phyloP scores from a whole-genome alignment of 2,797 vertebrate species.

The Hylomyscus alleni region DNA sequence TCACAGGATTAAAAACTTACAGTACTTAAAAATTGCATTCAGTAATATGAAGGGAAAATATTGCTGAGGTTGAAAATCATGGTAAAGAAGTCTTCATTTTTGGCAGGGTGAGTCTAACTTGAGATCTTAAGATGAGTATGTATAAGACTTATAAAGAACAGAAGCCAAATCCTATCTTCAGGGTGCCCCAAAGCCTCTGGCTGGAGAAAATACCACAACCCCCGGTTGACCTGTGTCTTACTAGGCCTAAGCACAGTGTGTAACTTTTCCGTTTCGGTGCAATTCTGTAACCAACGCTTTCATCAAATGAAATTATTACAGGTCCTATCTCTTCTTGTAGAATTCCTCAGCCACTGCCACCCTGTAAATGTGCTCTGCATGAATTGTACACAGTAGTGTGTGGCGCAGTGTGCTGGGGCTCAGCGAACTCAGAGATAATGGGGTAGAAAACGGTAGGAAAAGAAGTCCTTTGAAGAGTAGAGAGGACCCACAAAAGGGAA shows the following conservation, averaged over 20 bases:
- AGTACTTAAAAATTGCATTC: slow-evolving; percentile 40
- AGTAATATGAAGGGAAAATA: background rate
- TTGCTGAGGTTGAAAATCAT: background rate
- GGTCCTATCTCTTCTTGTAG: background rate
- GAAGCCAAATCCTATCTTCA: background rate
- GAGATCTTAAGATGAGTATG: background rate
- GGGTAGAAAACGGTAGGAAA: background rate
- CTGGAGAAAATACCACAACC: background rate
- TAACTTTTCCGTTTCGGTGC: background rate
- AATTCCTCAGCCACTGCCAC: background rate
- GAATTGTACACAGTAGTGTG: background rate
- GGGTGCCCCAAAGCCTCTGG: too few species aligned
- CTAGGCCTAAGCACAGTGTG: background rate
- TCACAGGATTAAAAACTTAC: background rate
- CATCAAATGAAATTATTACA: background rate
- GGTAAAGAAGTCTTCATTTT: background rate
- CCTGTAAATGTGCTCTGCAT: background rate
- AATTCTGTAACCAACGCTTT: background rate
- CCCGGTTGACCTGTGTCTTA: background rate
- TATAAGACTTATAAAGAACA: background rate
- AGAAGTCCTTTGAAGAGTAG: background rate
- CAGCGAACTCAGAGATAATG: background rate
- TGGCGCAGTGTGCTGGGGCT: background rate
- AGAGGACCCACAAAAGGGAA: background rate
- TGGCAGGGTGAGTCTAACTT: background rate